Conservation (phyloP, 2,888 invertebrate species). For the Ormia ochracea region DNA sequence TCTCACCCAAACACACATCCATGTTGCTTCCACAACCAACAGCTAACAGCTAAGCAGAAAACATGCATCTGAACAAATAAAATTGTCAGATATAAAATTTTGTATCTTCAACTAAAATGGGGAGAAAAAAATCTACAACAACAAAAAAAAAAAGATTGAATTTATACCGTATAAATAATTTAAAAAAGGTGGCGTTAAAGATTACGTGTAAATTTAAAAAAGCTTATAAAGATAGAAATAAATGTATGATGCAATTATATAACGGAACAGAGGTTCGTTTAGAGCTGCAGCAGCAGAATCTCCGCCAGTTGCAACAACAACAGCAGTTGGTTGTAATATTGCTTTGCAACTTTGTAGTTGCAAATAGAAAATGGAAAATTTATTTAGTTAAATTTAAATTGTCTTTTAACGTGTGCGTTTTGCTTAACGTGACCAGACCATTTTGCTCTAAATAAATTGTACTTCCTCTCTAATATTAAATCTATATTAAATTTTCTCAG, state of each 20-base stretch:
- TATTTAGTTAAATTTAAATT: slow-evolving; percentile 35
- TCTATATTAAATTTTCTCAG: too few species aligned
- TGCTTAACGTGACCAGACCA: neutral
- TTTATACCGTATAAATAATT: slow-evolving; percentile 45
- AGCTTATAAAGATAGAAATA: slow-evolving; percentile 19
- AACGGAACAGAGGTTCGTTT: slow-evolving; percentile 22
- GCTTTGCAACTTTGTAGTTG: slow-evolving; percentile 40
- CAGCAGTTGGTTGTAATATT: slow-evolving; percentile 5
- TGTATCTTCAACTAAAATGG: slow-evolving; percentile 21
- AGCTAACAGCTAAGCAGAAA: too few species aligned
- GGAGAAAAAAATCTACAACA: neutral
- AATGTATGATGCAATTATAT: slow-evolving; percentile 52
- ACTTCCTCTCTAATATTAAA: too few species aligned
- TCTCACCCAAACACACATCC: neutral
- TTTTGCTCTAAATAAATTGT: neutral
- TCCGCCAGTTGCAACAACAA: neutral
- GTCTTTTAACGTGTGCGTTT: neutral
- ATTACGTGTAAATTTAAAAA: slow-evolving; percentile 48
- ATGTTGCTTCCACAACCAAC: slow-evolving; percentile 20
- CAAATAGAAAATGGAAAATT: slow-evolving; percentile 40
- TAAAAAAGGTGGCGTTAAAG: slow-evolving; percentile 50
- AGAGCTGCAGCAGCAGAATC: neutral
- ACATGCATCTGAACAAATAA: slow-evolving; percentile 41
- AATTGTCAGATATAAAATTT: slow-evolving; percentile 35
- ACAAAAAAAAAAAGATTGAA: slow-evolving; percentile 8